A percentile compares a stretch with the other conserved stretches of the same genome.
phyloP scores from a whole-genome alignment of 1,140 invertebrate species.

The Drosophila orena region DNA sequence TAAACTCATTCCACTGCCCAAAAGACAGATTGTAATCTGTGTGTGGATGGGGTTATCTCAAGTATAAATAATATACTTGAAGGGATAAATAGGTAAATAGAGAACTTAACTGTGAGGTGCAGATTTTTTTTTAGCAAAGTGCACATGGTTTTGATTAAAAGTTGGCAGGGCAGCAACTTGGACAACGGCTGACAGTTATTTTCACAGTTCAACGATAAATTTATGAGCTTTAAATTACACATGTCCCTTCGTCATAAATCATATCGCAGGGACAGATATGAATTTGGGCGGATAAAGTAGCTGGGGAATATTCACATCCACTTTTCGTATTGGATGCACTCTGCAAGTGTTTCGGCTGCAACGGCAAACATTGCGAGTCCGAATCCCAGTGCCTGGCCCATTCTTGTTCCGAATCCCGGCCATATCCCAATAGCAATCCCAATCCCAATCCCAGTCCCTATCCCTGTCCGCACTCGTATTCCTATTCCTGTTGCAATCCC shows the following conservation, averaged over 20 bases:
- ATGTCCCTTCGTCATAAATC: slow-evolving; percentile 79
- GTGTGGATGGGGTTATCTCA: not conserved
- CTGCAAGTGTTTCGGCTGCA: slow-evolving; percentile 66
- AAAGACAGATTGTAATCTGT: not conserved
- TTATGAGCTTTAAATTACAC: slow-evolving; percentile 82
- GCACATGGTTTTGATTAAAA: not conserved
- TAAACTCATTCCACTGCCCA: slow-evolving; percentile 3
- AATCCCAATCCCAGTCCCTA: not conserved
- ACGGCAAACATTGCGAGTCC: slow-evolving; percentile 30
- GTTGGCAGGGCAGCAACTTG: not conserved
- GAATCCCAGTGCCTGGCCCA: slow-evolving; percentile 19
- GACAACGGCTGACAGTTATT: slow-evolving; percentile 4
- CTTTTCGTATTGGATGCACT: slow-evolving; percentile 65
- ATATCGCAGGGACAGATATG: slow-evolving; percentile 46
- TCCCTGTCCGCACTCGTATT: slow-evolving; percentile 16
- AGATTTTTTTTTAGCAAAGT: not conserved
- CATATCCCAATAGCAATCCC: not conserved
- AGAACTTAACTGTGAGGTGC: not conserved
- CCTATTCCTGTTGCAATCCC: slow-evolving; percentile 49
- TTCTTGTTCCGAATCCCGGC: slow-evolving; percentile 18
- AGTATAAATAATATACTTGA: not conserved
- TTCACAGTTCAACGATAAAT: slow-evolving; percentile 57
- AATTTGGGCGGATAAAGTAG: slow-evolving; percentile 27
- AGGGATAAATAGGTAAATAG: no score
- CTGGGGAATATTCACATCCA: slow-evolving; percentile 72